Conservation (phyloP, 2,113 vertebrate species). For the human region DNA sequence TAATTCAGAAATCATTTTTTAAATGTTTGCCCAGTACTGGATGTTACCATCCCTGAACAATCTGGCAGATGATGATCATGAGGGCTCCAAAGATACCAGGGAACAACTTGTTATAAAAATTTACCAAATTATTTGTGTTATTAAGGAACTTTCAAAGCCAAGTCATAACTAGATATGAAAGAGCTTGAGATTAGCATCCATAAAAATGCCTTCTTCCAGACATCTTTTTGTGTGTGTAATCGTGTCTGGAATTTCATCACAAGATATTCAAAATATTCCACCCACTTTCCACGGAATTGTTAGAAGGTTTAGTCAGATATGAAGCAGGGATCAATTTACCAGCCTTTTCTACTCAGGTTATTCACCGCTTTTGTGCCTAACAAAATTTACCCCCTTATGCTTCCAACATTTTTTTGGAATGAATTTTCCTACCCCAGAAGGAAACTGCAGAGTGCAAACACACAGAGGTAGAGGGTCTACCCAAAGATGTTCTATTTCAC, state of each 20-base stretch:
- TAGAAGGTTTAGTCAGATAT: slow-evolving; percentile 47
- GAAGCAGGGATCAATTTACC: slow-evolving; percentile 21
- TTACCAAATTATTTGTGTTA: slow-evolving; percentile 42
- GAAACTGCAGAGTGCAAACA: background rate
- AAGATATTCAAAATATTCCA: slow-evolving; percentile 55
- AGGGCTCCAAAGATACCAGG: slow-evolving; percentile 35
- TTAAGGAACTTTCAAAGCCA: slow-evolving; percentile 14
- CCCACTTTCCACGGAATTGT: slow-evolving; percentile 39
- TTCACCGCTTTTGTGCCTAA: background rate
- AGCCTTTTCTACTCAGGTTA: background rate
- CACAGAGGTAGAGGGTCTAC: background rate
- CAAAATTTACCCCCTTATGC: background rate
- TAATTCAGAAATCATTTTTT: slow-evolving; percentile 33
- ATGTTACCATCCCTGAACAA: slow-evolving; percentile 37
- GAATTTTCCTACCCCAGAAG: background rate
- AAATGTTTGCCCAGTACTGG: slow-evolving; percentile 35
- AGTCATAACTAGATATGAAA: background rate
- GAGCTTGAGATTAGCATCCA: background rate
- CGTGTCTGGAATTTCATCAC: slow-evolving; percentile 22
- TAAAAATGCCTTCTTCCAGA: slow-evolving; percentile 41
- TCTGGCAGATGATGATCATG: slow-evolving; percentile 24
- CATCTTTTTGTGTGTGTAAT: background rate
- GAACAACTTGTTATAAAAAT: slow-evolving; percentile 42
- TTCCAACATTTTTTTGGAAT: background rate
- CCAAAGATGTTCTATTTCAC: background rate